Conservation (phyloP, 2,888 invertebrate genomes). For the Branchellion lobata region DNA sequence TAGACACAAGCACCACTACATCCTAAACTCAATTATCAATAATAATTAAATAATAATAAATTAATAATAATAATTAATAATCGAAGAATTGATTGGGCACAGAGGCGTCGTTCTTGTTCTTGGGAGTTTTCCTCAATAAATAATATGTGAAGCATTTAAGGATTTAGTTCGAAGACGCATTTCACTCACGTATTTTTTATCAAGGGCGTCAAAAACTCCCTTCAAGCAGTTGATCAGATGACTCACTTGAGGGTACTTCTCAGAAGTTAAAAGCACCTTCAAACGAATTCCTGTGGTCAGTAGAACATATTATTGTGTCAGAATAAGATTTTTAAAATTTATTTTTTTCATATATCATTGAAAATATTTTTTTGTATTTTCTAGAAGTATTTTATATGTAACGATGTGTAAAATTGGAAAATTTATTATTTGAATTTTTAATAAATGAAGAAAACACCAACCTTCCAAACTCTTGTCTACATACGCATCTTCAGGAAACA, state of each 20-base stretch:
- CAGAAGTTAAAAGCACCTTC: conserved; percentile 52
- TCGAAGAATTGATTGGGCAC: too few relatives aligned
- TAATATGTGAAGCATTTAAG: too few relatives aligned
- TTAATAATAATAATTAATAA: too few relatives aligned
- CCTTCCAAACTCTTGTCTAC: conserved; percentile 62
- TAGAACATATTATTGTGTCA: background rate
- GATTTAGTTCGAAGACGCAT: too few relatives aligned
- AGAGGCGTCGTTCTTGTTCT: too few relatives aligned
- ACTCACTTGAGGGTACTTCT: conserved; percentile 56
- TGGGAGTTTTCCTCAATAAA: too few relatives aligned
- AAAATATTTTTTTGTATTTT: background rate
- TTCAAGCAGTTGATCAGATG: conserved; percentile 63
- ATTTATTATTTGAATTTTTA: too few relatives aligned
- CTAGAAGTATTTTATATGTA: too few relatives aligned
- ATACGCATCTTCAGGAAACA: conserved; percentile 64
- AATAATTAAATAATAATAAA: too few relatives aligned
- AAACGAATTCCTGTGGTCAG: conserved; percentile 49
- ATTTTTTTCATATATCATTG: background rate
- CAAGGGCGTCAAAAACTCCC: conserved; percentile 64
- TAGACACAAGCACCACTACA: too few relatives aligned
- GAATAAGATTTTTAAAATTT: background rate
- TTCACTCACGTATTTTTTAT: conserved; percentile 64
- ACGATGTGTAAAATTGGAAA: background rate
- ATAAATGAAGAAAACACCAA: too few relatives aligned
- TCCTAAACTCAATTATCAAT: too few relatives aligned